Percentiles rank a stretch among this genome's conserved stretches.
These are phyloP conservation scores for Paramormyrops hopkinsi DNA, from an alignment of 2,797 vertebrate species.

Conservation along the genomic window DNA sequence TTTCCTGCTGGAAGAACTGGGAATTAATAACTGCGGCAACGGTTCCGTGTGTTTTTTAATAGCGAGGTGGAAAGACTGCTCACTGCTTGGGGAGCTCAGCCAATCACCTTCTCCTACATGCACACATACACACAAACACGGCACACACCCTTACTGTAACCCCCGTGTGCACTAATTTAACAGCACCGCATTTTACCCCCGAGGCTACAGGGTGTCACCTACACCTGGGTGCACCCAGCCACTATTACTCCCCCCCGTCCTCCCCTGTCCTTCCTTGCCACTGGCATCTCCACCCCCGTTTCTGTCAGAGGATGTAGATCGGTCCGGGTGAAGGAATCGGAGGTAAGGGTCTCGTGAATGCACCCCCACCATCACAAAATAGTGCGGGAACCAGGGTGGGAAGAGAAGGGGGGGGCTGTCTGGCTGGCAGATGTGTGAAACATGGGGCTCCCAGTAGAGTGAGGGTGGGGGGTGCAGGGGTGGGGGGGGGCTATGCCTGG, in stretches of 20 bases:
- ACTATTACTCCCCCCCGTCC: slow-evolving; percentile 42
- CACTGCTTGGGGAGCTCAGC: not conserved
- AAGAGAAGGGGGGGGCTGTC: slow-evolving; percentile 49
- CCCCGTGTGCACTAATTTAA: slow-evolving; percentile 56
- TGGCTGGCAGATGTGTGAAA: slow-evolving; percentile 68
- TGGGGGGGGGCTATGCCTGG: slow-evolving; percentile 59
- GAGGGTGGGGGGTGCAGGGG: slow-evolving; percentile 59
- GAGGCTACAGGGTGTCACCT: slow-evolving; percentile 62
- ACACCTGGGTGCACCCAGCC: slow-evolving; percentile 67
- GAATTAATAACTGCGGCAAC: not conserved
- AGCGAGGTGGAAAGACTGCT: slow-evolving; percentile 19
- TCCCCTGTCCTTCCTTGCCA: slow-evolving; percentile 35
- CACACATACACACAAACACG: slow-evolving; percentile 34
- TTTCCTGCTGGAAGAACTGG: not conserved
- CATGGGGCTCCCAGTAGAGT: slow-evolving; percentile 57
- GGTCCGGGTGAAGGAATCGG: slow-evolving; percentile 30
- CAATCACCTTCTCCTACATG: slow-evolving; percentile 28
- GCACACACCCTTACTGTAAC: slow-evolving; percentile 45
- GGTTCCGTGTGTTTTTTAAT: slow-evolving; percentile 28
- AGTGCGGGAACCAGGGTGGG: slow-evolving; percentile 20
- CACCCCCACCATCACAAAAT: slow-evolving; percentile 7
- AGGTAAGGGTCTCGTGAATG: not conserved
- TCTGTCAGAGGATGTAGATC: not conserved
- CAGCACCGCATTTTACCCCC: slow-evolving; percentile 49
- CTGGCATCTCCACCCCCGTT: slow-evolving; percentile 20